phyloP scores from a whole-genome alignment of 2,113 vertebrate species.

The Oriolus oriolus region DNA sequence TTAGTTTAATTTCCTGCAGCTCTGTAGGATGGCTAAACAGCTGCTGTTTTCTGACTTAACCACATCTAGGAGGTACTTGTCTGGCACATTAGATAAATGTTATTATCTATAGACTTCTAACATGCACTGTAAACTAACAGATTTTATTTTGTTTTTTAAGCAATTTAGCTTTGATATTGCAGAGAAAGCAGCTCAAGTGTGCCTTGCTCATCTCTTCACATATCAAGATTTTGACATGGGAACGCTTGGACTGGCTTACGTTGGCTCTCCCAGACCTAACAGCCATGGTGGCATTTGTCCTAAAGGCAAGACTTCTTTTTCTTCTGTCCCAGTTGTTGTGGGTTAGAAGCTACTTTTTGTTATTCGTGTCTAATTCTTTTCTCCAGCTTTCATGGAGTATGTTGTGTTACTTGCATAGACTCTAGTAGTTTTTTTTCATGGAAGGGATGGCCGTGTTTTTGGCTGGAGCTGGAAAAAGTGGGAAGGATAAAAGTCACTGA shows the following conservation, averaged over 20 bases:
- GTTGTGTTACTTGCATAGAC: not conserved
- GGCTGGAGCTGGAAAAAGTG: not conserved
- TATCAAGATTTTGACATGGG: constrained; percentile 98
- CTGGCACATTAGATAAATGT: not conserved
- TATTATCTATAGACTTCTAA: not conserved
- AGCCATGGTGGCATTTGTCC: constrained; percentile 94
- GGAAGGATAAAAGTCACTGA: not conserved
- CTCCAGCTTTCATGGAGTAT: not conserved
- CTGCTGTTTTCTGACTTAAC: not conserved
- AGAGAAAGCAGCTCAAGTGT: constrained; percentile 87
- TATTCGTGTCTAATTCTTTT: not conserved
- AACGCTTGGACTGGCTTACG: constrained; percentile 92
- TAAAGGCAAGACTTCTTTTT: constrained; percentile 76
- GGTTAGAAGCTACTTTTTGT: not conserved
- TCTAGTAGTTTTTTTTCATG: not conserved
- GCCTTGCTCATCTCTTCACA: constrained; percentile 96
- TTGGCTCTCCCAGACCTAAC: constrained; percentile 85
- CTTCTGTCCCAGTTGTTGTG: not conserved
- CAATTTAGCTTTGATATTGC: constrained; percentile 97
- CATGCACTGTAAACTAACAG: not conserved
- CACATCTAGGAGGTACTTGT: not conserved
- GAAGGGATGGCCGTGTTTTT: not conserved
- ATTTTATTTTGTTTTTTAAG: constrained; percentile 59
- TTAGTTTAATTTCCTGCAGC: not conserved
- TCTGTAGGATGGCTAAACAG: not conserved